Conservation (phyloP, 2,113 vertebrate genomes). For the Setophaga kirtlandii region DNA sequence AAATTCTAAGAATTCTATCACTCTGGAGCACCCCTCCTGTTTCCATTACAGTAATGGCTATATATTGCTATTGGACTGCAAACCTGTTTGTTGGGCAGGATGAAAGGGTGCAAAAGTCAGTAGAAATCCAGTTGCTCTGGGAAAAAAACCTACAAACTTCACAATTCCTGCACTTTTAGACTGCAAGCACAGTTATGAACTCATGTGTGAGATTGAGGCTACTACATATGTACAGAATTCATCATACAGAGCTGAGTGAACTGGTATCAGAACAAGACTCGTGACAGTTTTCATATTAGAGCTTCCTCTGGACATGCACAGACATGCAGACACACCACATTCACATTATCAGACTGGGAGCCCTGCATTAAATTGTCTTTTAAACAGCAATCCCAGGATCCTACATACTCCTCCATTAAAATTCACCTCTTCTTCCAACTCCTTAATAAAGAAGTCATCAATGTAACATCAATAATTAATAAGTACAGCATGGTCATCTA, state of each 20-base stretch:
- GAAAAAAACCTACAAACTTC: not conserved
- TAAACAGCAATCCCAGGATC: not conserved
- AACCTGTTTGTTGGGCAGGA: not conserved
- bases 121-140: not conserved
- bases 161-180: not conserved
- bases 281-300: not conserved
- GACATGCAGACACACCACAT: not conserved
- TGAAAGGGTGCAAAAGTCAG: not conserved
- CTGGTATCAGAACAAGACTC: rapidly evolving
- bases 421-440: not conserved
- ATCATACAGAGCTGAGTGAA: not conserved
- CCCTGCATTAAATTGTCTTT: not conserved
- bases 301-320: not conserved
- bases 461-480: not conserved
- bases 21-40: not conserved
- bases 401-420: not conserved
- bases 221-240: not conserved
- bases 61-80: not conserved
- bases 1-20: not conserved
- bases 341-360: not conserved
- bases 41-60: not conserved
- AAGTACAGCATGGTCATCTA: not conserved
- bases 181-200: not conserved
- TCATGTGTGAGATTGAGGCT: not conserved
- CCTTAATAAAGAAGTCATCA: not conserved